Conservation (phyloP, 2,797 vertebrate genomes). For the Carduelis carduelis region DNA sequence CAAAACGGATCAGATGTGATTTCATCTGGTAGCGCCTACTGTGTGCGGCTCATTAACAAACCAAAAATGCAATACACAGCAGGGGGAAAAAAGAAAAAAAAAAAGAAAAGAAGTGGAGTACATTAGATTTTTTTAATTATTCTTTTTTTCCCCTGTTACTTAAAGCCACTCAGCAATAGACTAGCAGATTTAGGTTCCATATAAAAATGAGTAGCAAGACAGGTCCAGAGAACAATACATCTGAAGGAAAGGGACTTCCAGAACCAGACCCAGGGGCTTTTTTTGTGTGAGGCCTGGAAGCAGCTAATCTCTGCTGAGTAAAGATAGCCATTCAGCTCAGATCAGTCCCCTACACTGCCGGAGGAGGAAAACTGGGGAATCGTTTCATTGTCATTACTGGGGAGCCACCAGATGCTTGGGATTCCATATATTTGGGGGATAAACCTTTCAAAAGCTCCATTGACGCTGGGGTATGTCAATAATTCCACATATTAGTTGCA, state of each 20-base stretch:
- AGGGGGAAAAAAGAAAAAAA: not conserved
- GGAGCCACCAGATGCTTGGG: slow-evolving; percentile 73
- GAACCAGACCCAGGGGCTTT: not conserved
- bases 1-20: not conserved
- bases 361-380: slow-evolving; percentile 59
- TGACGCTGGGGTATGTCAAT: slow-evolving; percentile 78
- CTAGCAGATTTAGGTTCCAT: not conserved
- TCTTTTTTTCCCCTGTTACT: not conserved
- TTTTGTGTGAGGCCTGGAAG: slow-evolving; percentile 28
- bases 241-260: slow-evolving; percentile 38
- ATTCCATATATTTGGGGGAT: slow-evolving; percentile 77
- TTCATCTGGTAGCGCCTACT: not conserved
- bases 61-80: not conserved
- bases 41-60: not conserved
- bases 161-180: not conserved
- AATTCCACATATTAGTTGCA: slow-evolving; percentile 77
- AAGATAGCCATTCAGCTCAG: slow-evolving; percentile 54
- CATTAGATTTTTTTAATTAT: not conserved
- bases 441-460: slow-evolving; percentile 72
- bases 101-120: not conserved
- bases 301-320: slow-evolving; percentile 59
- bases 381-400: slow-evolving; percentile 53
- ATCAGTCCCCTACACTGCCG: not conserved
- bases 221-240: not conserved
- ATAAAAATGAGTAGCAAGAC: slow-evolving; percentile 8